A percentile compares a stretch with the other conserved stretches of the same genome.
Conservation (phyloP, 2,113 vertebrate genomes). For the Trematocara unimaculatum region DNA sequence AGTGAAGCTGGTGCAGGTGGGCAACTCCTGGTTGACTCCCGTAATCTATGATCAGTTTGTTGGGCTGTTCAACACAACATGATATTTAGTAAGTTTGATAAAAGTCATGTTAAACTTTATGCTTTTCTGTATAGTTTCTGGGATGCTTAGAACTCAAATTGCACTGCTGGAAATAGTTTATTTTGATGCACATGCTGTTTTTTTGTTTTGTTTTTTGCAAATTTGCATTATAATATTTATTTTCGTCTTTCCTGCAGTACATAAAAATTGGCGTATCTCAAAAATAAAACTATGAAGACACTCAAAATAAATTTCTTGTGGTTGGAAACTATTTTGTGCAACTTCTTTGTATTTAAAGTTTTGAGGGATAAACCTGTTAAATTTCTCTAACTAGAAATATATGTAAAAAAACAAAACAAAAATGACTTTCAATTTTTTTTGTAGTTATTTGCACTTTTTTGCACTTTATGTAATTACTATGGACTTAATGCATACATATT, state of each 20-base stretch:
- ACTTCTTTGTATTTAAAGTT: neutral
- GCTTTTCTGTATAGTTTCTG: rapidly evolving
- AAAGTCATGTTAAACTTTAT: neutral
- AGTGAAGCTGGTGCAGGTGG: neutral
- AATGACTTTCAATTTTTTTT: neutral
- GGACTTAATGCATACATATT: neutral
- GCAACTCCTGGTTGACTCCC: neutral
- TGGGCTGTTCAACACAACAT: neutral
- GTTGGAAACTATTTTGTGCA: neutral
- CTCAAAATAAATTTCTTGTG: neutral
- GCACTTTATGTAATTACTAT: neutral
- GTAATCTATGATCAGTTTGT: neutral
- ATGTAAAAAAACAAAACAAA: neutral
- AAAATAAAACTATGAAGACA: neutral
- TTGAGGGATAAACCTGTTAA: neutral
- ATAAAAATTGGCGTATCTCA: neutral
- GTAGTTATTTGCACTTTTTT: neutral
- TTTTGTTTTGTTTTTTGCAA: too few species aligned
- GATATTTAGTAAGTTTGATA: rapidly evolving
- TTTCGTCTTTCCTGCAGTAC: neutral
- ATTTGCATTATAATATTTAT: neutral
- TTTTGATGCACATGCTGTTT: neutral
- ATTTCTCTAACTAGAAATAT: neutral
- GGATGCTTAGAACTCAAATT: neutral
- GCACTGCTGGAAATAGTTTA: neutral